Base-by-base conservation (phyloP, 2,113 vertebrate species). In the Microtus pennsylvanicus region DNA sequence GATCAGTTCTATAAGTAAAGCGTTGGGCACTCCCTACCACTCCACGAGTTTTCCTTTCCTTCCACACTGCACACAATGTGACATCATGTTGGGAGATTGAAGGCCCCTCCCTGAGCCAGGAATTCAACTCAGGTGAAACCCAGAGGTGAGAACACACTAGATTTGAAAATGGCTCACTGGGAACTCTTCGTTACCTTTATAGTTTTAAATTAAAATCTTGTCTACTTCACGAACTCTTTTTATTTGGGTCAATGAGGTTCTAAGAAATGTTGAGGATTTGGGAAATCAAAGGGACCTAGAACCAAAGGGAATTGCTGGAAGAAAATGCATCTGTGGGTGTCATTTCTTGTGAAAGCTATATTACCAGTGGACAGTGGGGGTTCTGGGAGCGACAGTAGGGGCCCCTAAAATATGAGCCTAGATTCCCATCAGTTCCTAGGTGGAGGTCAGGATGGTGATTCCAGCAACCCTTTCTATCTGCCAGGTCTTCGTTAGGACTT, bases 51-150 rank as follows among this genome's bases (percentile, higher is more conserved):
- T 89, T 4, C n/a, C 16, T 88, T 93, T 92, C 81, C 65, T 7
- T 12, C 21, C 8, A 86, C 89, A 58, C 24, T 61, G 35, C 91
- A 30, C 45, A 67, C 19, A 74, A 21, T 88, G 72, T n/a, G 75
- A 74, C 24, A 5, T 91, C 50, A 52, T 90, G 8, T 89, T 82
- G 78, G 52, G 83, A 88, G 45, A 81, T 52, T 8, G 30, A 69
- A 89, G 38, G 58, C 35, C 28, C 45, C 35, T 92, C 65, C 70
- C 75, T 92, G 8, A 92, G 87, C 28, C 87, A 85, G 63, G 87
- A 93, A 88, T 90, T 86, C 90, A 94, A 94, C 94, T 87, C 89
- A 75, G 35, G 17, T 72, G 58, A 96, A 91, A 90, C 38, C 5
- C 22, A n/a, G 35, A 94, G 82, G 83, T 17, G 52, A 30, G 52